Evolutionary conservation across 2,888 invertebrate genomes (phyloP).

Genomic region (Melanophora roralis): DNA sequence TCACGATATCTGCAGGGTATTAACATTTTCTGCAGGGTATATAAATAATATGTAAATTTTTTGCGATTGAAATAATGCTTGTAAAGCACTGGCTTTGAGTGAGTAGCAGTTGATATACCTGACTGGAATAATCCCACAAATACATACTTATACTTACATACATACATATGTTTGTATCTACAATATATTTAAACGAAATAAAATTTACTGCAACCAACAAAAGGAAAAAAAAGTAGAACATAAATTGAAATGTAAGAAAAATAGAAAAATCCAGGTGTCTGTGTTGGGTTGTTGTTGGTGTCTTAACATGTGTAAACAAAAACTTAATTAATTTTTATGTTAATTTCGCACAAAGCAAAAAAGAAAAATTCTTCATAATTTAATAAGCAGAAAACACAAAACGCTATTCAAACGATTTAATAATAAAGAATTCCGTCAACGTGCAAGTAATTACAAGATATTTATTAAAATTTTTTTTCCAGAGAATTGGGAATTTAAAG

Average conservation of each 20-base stretch:
- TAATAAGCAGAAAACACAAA: slow-evolving; percentile 18
- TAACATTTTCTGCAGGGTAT: too few relatives aligned
- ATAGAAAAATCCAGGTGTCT: slow-evolving; percentile 40
- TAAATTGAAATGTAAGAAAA: neutral
- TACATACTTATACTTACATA: neutral
- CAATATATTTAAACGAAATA: slow-evolving; percentile 1
- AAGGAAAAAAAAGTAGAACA: neutral
- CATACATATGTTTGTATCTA: slow-evolving; percentile 21
- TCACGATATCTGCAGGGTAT: too few relatives aligned
- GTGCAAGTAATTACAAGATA: slow-evolving; percentile 33
- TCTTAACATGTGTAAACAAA: slow-evolving; percentile 49
- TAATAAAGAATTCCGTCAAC: slow-evolving; percentile 14
- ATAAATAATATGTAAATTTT: too few relatives aligned
- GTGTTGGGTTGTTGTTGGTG: slow-evolving; percentile 19
- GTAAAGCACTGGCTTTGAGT: too few relatives aligned
- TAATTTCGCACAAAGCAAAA: slow-evolving; percentile 9
- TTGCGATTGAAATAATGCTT: too few relatives aligned
- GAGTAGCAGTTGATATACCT: slow-evolving; percentile 19
- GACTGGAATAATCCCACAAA: slow-evolving; percentile 49
- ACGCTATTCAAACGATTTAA: too few relatives aligned
- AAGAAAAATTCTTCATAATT: slow-evolving; percentile 1
- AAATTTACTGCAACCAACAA: slow-evolving; percentile 2
- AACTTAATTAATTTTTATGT: slow-evolving; percentile 50
- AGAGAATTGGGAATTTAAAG: too few relatives aligned
- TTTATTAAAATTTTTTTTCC: slow-evolving; percentile 5